A percentile compares a stretch with the other conserved stretches of the same genome.
phyloP scores from a whole-genome alignment of 2,113 vertebrate species.

The Hylia prasina region DNA sequence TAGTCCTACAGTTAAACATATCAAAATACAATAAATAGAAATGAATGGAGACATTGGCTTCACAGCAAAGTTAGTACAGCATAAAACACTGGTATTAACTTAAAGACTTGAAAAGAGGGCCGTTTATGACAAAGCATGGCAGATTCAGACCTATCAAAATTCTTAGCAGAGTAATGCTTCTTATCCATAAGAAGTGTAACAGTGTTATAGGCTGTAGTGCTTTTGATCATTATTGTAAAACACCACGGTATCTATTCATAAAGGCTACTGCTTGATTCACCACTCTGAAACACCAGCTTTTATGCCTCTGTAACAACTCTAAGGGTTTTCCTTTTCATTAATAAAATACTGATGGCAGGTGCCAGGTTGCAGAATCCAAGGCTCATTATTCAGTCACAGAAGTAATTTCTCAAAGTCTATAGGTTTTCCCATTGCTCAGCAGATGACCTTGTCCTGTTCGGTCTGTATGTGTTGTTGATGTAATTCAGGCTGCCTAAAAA shows the following conservation, averaged over 20 bases:
- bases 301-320: neutral
- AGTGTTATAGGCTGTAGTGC: neutral
- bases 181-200: neutral
- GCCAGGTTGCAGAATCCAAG: slow-evolving; percentile 45
- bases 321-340: slow-evolving; percentile 35
- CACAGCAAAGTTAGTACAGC: neutral
- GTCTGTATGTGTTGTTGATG: neutral
- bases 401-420: slow-evolving; percentile 20
- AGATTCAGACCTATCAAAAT: slow-evolving; percentile 11
- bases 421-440: neutral
- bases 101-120: neutral
- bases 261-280: neutral
- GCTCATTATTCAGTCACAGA: slow-evolving; percentile 16
- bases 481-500: neutral
- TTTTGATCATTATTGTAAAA: slow-evolving; percentile 38
- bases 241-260: neutral
- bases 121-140: neutral
- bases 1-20: neutral
- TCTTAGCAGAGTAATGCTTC: slow-evolving; percentile 10
- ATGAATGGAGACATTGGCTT: neutral
- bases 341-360: neutral
- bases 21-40: neutral
- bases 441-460: slow-evolving; percentile 7
- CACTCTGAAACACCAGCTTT: neutral
- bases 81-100: neutral